phyloP scores from a whole-genome alignment of 2,113 vertebrate genomes.

The Vulpes ferrilata region DNA sequence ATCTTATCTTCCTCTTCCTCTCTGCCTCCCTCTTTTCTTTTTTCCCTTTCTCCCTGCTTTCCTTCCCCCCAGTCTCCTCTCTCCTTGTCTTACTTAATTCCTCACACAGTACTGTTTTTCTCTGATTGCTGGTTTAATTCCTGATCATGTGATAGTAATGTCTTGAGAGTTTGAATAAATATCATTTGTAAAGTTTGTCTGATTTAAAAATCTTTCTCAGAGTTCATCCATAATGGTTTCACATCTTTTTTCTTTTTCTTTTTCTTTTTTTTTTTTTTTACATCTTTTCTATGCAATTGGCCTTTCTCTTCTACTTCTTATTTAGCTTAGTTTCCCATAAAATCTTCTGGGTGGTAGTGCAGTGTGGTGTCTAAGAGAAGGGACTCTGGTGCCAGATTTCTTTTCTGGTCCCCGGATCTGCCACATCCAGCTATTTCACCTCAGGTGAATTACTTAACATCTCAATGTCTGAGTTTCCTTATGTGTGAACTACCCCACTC shows the following conservation, averaged over 20 bases:
- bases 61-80: not conserved
- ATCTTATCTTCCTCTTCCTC: not conserved
- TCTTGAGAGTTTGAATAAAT: not conserved
- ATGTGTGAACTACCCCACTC: not conserved
- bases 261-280: not conserved
- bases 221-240: not conserved
- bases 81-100: not conserved
- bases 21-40: not conserved
- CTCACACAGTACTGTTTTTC: not conserved
- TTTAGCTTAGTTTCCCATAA: not conserved
- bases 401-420: not conserved
- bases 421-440: not conserved
- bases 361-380: not conserved
- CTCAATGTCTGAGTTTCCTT: not conserved
- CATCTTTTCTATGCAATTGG: not conserved
- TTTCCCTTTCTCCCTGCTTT: not conserved
- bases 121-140: not conserved
- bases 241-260: not conserved
- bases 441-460: not conserved
- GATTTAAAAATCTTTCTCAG: not conserved
- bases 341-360: not conserved
- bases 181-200: not conserved
- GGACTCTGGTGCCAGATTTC: not conserved
- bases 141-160: not conserved
- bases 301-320: not conserved